Conservation (phyloP, 1,140 invertebrate species). For the Drosophila bocki region DNA sequence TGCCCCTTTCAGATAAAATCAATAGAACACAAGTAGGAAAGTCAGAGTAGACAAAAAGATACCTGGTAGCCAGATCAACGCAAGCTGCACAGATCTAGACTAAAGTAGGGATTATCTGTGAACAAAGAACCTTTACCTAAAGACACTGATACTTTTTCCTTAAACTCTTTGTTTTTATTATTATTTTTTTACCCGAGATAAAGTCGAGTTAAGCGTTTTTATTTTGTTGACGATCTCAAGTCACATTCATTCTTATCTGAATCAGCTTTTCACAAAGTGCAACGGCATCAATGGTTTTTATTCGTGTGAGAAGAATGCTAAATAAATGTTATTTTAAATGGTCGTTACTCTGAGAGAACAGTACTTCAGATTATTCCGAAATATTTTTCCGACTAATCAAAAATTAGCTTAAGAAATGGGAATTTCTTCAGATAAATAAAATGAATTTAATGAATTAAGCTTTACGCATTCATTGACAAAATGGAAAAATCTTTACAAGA, state of each 20-base stretch:
- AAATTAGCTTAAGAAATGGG: background rate
- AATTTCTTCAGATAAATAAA: too few relatives aligned
- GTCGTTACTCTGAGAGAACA: background rate
- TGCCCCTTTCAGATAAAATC: background rate
- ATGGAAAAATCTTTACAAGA: background rate
- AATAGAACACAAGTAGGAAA: background rate
- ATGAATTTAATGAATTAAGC: background rate
- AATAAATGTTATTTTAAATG: background rate
- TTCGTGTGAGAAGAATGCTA: background rate
- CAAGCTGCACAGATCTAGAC: background rate
- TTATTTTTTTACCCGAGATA: background rate
- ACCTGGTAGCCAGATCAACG: background rate
- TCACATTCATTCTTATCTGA: slow-evolving; percentile 20
- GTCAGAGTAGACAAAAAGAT: background rate
- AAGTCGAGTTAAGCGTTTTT: background rate
- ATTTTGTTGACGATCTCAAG: slow-evolving; percentile 13
- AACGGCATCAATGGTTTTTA: slow-evolving; percentile 2
- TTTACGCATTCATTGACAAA: background rate
- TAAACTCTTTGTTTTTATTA: background rate
- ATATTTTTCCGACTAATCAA: background rate
- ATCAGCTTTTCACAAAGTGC: slow-evolving; percentile 19
- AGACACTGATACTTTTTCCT: too few relatives aligned
- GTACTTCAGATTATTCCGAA: background rate
- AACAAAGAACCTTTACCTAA: background rate
- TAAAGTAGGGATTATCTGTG: background rate